These are phyloP conservation scores for Ictidomys tridecemlineatus DNA, from an alignment of 2,113 vertebrate species.

Conservation along the genomic window DNA sequence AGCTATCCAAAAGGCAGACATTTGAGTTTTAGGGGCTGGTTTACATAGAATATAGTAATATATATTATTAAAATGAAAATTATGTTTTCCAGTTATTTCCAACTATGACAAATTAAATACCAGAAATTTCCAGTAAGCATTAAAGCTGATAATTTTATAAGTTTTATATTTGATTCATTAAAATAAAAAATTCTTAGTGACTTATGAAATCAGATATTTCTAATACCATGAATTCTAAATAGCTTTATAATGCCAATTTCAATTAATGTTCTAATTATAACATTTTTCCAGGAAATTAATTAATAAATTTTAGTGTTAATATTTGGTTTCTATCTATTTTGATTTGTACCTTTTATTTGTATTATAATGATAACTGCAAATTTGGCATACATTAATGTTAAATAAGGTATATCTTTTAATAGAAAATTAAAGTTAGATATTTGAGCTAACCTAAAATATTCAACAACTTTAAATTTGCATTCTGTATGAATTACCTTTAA, in stretches of 20 bases:
- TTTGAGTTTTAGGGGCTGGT: background rate
- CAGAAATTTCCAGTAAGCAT: background rate
- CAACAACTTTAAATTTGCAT: constrained; percentile 48
- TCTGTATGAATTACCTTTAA: constrained; percentile 52
- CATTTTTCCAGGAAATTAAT: background rate
- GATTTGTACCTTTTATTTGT: constrained; percentile 2
- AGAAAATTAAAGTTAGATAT: constrained; percentile 48
- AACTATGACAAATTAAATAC: constrained; percentile 18
- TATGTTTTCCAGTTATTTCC: background rate
- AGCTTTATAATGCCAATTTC: constrained; percentile 41
- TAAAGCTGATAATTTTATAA: background rate
- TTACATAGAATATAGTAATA: background rate
- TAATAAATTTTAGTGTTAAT: constrained; percentile 18
- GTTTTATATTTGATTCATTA: background rate
- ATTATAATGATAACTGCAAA: constrained; percentile 10
- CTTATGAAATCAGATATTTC: constrained; percentile 48
- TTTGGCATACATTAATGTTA: constrained; percentile 57
- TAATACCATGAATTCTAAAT: background rate
- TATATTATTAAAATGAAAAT: constrained; percentile 4
- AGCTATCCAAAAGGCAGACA: background rate
- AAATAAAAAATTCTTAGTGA: constrained; percentile 23
- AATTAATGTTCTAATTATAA: constrained; percentile 47
- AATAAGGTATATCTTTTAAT: constrained; percentile 36
- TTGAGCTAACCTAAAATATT: constrained; percentile 63
- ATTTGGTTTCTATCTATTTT: background rate